These are phyloP conservation scores for Camponotus fellah DNA, from an alignment of 2,888 invertebrate species.

Conservation along the genomic window DNA sequence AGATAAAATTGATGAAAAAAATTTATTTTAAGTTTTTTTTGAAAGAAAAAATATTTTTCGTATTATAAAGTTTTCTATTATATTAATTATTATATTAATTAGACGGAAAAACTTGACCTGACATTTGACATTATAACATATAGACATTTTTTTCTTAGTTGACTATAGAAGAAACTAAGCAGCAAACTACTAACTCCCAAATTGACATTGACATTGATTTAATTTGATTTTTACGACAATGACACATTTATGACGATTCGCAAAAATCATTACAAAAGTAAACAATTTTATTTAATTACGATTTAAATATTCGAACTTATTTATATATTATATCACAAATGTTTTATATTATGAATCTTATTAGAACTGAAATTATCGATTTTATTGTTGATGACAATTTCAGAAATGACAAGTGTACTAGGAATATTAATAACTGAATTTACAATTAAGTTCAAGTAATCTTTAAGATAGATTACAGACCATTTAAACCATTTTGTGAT, in stretches of 20 bases:
- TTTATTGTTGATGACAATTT: constrained; percentile 3
- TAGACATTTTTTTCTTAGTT: constrained; percentile 7
- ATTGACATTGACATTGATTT: neutral
- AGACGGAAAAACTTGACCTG: neutral
- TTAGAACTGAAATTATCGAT: neutral
- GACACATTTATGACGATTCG: neutral
- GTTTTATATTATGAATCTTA: neutral
- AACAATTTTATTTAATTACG: constrained; percentile 10
- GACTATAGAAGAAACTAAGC: neutral
- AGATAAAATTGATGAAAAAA: neutral
- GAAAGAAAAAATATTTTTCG: neutral
- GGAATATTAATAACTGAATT: neutral
- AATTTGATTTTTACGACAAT: constrained; percentile 3
- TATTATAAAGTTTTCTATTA: neutral
- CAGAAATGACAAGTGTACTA: neutral
- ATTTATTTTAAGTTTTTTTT: neutral
- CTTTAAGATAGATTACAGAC: neutral
- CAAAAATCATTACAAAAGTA: neutral
- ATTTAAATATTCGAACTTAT: neutral
- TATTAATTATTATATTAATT: neutral
- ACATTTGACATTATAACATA: constrained; percentile 21
- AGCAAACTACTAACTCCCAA: neutral
- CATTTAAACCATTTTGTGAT: constrained; percentile 16
- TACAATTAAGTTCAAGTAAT: neutral
- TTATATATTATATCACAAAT: neutral